Conservation (phyloP, 1,140 invertebrate genomes). For the Ladona fulva region DNA sequence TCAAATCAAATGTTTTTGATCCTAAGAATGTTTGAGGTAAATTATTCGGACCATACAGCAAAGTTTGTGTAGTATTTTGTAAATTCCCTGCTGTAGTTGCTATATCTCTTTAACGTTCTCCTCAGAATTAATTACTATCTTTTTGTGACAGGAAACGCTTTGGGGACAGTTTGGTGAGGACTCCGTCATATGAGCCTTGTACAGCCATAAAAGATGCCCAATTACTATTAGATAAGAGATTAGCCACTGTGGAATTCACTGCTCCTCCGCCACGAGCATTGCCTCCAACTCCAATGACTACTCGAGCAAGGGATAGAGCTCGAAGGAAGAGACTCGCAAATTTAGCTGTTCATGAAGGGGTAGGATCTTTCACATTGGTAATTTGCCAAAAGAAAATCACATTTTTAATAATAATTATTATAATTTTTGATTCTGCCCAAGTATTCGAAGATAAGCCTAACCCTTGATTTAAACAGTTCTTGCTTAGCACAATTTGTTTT, state of each 20-base stretch:
- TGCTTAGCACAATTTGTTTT: too few species aligned
- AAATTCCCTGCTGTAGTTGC: conserved; percentile 17
- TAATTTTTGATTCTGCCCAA: too few species aligned
- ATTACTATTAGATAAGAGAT: conserved; percentile 56
- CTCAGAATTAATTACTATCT: conserved; percentile 18
- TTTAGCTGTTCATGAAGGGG: too few species aligned
- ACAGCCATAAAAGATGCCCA: conserved; percentile 61
- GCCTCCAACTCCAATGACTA: conserved; percentile 41
- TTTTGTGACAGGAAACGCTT: conserved; percentile 43
- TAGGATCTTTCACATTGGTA: too few species aligned
- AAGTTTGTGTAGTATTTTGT: too few species aligned
- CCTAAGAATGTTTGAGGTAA: too few species aligned
- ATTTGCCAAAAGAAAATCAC: too few species aligned
- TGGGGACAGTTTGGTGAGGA: conserved; percentile 65
- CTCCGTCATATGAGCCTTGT: conserved; percentile 68
- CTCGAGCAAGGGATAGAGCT: background rate
- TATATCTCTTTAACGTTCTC: conserved; percentile 2
- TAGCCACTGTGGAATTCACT: conserved; percentile 67
- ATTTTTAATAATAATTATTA: too few species aligned
- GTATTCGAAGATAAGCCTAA: too few species aligned
- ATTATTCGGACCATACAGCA: too few species aligned
- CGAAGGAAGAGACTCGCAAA: conserved; percentile 35
- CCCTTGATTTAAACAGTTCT: too few species aligned
- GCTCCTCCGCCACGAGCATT: conserved; percentile 66
- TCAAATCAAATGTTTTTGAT: too few species aligned